Percentiles rank a stretch among this genome's conserved stretches.
These are phyloP conservation scores for Sinohyriopsis cumingii DNA, from an alignment of 2,888 invertebrate species.

Conservation along the genomic window DNA sequence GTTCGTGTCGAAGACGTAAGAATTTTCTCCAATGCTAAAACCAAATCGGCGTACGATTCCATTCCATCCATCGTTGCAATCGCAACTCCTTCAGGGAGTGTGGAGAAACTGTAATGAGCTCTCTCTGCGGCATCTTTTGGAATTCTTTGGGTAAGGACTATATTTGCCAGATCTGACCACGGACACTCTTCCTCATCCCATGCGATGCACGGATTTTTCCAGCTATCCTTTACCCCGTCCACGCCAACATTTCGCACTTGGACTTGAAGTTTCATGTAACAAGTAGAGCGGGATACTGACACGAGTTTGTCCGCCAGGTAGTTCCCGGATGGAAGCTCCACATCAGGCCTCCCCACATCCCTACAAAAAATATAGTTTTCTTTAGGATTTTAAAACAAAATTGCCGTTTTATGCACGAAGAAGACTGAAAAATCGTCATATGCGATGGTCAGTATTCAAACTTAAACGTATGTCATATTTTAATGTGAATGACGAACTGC, in stretches of 20 bases:
- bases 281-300: conserved; percentile 15
- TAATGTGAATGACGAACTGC: too few species aligned
- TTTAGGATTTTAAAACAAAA: too few species aligned
- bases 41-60: conserved; percentile 23
- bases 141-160: conserved; percentile 23
- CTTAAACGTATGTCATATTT: too few species aligned
- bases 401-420: too few species aligned
- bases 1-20: conserved; percentile 23
- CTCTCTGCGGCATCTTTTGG: conserved; percentile 27
- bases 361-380: too few species aligned
- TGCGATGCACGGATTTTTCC: conserved; percentile 11
- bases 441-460: too few species aligned
- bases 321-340: conserved; percentile 30
- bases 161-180: conserved; percentile 24
- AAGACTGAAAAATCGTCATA: too few species aligned
- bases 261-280: conserved; percentile 25
- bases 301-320: conserved; percentile 23
- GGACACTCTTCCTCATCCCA: conserved; percentile 32
- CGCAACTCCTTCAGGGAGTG: conserved; percentile 10
- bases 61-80: conserved; percentile 12
- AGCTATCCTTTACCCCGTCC: neutral
- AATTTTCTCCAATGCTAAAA: conserved; percentile 33
- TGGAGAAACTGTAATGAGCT: conserved; percentile 23
- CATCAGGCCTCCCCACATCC: conserved; percentile 15
- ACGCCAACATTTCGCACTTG: conserved; percentile 21